phyloP scores from a whole-genome alignment of 2,113 vertebrate genomes.

The Elephas maximus region DNA sequence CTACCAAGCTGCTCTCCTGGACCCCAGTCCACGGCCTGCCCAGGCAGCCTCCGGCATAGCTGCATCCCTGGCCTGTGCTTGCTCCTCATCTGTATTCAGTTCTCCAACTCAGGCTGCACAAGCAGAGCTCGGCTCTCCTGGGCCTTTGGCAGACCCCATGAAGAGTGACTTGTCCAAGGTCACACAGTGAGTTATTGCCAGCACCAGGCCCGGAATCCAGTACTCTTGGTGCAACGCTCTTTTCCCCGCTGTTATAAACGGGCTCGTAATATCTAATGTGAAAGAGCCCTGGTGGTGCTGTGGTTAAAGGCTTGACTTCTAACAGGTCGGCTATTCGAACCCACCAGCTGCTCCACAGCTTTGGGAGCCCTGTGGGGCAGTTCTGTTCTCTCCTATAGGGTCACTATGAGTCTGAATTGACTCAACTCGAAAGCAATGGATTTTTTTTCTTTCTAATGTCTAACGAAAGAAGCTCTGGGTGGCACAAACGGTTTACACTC shows the following conservation, averaged over 20 bases:
- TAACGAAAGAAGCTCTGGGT: too few relatives aligned
- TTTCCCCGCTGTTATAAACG: neutral
- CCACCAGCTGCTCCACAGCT: too few relatives aligned
- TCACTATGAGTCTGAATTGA: too few relatives aligned
- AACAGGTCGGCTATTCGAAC: too few relatives aligned
- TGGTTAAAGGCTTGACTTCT: too few relatives aligned
- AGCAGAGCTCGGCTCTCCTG: neutral
- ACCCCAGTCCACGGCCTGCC: neutral
- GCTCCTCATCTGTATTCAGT: too few relatives aligned
- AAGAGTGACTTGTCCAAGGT: constrained; percentile 10
- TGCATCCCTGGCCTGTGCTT: neutral
- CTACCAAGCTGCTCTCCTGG: neutral
- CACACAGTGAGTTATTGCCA: neutral
- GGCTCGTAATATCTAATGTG: neutral
- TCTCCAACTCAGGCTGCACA: neutral
- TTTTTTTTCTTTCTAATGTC: too few relatives aligned
- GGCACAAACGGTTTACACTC: too few relatives aligned
- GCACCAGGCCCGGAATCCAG: neutral
- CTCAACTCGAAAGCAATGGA: too few relatives aligned
- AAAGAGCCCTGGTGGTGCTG: too few relatives aligned
- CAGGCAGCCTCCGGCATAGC: neutral
- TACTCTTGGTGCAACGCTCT: neutral
- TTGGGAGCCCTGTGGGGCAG: too few relatives aligned
- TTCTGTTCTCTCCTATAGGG: too few relatives aligned
- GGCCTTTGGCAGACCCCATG: neutral